Evolutionary conservation across 1,140 invertebrate species (phyloP).

Genomic region (Patella vulgata): DNA sequence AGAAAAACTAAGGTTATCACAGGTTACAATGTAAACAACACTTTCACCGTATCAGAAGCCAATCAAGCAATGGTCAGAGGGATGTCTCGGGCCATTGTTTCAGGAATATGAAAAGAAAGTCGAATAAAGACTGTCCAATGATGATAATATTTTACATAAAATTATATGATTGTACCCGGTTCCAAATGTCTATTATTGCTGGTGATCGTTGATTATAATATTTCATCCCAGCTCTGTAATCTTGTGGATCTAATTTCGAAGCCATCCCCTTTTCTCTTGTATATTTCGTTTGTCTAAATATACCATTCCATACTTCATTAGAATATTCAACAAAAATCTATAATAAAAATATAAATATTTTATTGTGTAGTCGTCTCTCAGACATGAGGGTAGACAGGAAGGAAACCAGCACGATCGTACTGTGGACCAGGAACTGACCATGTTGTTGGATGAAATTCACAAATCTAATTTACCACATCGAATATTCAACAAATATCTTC

Average conservation of each 20-base stretch:
- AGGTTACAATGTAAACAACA: too few species aligned
- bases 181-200: slow-evolving; percentile 44
- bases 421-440: too few species aligned
- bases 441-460: too few species aligned
- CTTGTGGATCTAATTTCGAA: slow-evolving; percentile 26
- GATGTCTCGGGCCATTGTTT: too few species aligned
- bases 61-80: too few species aligned
- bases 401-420: background rate
- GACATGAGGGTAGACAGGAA: background rate
- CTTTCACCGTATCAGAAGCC: too few species aligned
- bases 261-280: slow-evolving; percentile 35
- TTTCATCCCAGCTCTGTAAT: slow-evolving; percentile 39
- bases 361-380: background rate
- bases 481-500: background rate
- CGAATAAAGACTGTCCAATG: too few species aligned
- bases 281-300: slow-evolving; percentile 45
- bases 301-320: slow-evolving; percentile 55
- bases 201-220: slow-evolving; percentile 45
- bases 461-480: background rate
- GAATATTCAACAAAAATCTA: slow-evolving; percentile 53
- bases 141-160: too few species aligned
- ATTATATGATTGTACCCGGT: too few species aligned
- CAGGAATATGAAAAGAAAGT: too few species aligned
- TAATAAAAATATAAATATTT: background rate
- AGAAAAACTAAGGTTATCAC: too few species aligned